These are phyloP conservation scores for Elanus axillaris DNA, from an alignment of 2,113 vertebrate genomes.

Conservation along the genomic window DNA sequence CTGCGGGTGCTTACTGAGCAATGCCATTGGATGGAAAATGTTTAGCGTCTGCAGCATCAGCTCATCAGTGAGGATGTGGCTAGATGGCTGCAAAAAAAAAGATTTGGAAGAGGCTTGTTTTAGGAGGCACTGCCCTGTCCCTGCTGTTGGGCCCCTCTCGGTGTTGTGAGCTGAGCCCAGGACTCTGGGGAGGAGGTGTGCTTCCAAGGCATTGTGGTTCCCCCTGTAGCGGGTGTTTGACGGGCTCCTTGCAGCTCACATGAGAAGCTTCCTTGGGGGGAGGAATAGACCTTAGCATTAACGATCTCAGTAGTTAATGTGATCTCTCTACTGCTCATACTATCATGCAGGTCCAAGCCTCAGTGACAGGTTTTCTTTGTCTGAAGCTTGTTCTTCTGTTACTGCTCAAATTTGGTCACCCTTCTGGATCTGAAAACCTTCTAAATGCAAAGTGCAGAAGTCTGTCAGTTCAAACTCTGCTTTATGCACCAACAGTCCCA, in stretches of 20 bases:
- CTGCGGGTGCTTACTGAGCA: not conserved
- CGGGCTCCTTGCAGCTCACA: rapidly evolving
- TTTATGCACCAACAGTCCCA: rapidly evolving
- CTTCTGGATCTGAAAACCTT: not conserved
- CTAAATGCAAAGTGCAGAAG: not conserved
- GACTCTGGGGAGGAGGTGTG: rapidly evolving
- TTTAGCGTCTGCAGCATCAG: not conserved
- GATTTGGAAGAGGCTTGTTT: not conserved
- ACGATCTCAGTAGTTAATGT: not conserved
- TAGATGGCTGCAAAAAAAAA: not conserved
- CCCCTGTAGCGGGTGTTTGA: rapidly evolving
- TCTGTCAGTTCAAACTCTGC: rapidly evolving
- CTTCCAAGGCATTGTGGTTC: rapidly evolving
- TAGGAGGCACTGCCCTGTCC: too few relatives aligned
- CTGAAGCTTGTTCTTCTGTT: not conserved
- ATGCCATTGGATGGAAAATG: rapidly evolving
- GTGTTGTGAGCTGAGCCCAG: not conserved
- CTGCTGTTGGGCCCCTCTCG: rapidly evolving
- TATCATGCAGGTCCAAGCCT: rapidly evolving
- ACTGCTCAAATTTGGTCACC: not conserved
- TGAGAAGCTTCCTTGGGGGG: rapidly evolving
- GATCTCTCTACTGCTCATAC: rapidly evolving
- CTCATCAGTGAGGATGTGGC: not conserved
- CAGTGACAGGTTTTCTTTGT: not conserved
- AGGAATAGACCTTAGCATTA: rapidly evolving